These are phyloP conservation scores for Calameuta idolon DNA, from an alignment of 2,888 invertebrate species.

Conservation along the genomic window DNA sequence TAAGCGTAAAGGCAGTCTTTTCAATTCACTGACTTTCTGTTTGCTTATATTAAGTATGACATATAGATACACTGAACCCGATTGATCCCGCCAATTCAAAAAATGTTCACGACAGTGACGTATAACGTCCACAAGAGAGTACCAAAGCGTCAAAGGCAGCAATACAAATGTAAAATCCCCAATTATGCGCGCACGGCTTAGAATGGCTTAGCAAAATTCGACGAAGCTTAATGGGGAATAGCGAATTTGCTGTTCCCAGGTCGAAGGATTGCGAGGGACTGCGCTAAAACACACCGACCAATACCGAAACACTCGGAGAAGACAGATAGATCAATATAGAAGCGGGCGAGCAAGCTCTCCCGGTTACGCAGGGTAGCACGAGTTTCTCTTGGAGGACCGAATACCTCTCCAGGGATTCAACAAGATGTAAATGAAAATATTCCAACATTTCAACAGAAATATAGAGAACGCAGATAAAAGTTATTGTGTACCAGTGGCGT, in stretches of 20 bases:
- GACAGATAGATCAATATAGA: slow-evolving; percentile 61
- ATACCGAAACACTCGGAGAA: slow-evolving; percentile 37
- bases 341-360: slow-evolving; percentile 22
- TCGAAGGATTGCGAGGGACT: slow-evolving; percentile 48
- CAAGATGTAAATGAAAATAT: not conserved
- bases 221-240: not conserved
- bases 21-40: not conserved
- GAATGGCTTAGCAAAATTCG: not conserved
- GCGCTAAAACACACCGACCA: slow-evolving; percentile 48
- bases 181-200: not conserved
- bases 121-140: not conserved
- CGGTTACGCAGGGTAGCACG: not conserved
- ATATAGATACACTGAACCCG: not conserved
- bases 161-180: not conserved
- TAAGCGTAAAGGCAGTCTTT: not conserved
- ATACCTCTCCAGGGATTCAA: not conserved
- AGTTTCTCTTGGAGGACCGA: not conserved
- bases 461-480: not conserved
- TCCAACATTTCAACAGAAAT: not conserved
- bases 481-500: not conserved
- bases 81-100: not conserved
- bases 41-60: too few relatives aligned
- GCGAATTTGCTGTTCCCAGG: slow-evolving; percentile 28
- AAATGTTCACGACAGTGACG: not conserved
- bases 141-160: not conserved